Conservation (phyloP, 2,113 vertebrate species). For the Paramormyrops kingsleyae region DNA sequence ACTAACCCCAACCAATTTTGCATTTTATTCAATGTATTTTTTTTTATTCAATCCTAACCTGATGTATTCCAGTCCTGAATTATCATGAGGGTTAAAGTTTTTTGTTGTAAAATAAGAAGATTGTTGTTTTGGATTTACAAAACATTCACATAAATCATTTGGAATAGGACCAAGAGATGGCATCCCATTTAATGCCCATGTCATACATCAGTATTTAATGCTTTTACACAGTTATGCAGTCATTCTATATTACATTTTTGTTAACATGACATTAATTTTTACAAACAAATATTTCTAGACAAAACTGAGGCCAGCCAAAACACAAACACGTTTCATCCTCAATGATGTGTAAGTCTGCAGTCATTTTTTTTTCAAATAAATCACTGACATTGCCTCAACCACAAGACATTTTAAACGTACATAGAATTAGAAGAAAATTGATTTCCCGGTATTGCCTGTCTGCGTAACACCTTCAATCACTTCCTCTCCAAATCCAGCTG, state of each 20-base stretch:
- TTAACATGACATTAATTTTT: conserved; percentile 6
- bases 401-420: conserved; percentile 14
- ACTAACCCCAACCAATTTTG: conserved; percentile 50
- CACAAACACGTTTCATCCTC: conserved; percentile 25
- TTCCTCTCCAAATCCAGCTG: conserved; percentile 18
- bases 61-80: conserved; percentile 51
- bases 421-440: not conserved
- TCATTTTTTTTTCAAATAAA: conserved; percentile 8
- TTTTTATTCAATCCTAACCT: conserved; percentile 43
- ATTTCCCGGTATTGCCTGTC: conserved; percentile 8
- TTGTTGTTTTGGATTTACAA: conserved; percentile 32
- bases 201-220: conserved; percentile 4
- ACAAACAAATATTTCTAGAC: conserved; percentile 5
- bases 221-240: conserved; percentile 21
- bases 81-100: conserved; percentile 40
- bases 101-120: conserved; percentile 31
- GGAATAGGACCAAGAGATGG: conserved; percentile 34
- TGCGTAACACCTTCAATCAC: conserved; percentile 17
- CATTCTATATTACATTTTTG: conserved; percentile 5
- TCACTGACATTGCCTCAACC: conserved; percentile 10
- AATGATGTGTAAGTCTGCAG: not conserved
- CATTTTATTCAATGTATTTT: conserved; percentile 35
- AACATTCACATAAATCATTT: conserved; percentile 40
- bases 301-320: conserved; percentile 28
- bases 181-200: conserved; percentile 24